phyloP scores from a whole-genome alignment of 1,140 invertebrate genomes.

The Brachionus calyciflorus region DNA sequence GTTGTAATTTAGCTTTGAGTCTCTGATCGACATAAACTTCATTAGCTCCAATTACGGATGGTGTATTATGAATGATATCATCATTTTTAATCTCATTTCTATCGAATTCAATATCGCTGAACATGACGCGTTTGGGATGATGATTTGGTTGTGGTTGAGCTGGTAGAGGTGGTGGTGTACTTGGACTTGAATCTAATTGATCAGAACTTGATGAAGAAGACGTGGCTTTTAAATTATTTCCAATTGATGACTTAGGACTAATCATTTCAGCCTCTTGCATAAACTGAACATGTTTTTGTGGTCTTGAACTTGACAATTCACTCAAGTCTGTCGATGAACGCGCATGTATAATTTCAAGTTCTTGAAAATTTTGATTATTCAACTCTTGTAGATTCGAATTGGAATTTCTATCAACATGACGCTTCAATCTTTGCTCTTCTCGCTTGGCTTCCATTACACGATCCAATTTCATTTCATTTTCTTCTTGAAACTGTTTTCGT shows the following conservation, averaged over 20 bases:
- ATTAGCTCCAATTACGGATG: slow-evolving; percentile 56
- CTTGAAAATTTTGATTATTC: not conserved
- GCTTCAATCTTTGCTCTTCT: slow-evolving; percentile 1
- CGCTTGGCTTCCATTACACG: not conserved
- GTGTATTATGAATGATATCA: not conserved
- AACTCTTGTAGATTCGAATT: not conserved
- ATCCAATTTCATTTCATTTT: not conserved
- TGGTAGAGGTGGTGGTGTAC: slow-evolving; percentile 28
- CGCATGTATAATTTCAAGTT: not conserved
- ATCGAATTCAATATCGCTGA: slow-evolving; percentile 30
- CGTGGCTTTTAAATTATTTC: not conserved
- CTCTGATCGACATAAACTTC: slow-evolving; percentile 63
- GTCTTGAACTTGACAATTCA: not conserved
- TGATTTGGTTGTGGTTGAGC: not conserved
- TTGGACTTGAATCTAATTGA: slow-evolving; percentile 17
- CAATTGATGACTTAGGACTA: not conserved
- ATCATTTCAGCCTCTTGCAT: slow-evolving; percentile 17
- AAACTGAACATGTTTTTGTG: slow-evolving; percentile 27
- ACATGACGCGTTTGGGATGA: slow-evolving; percentile 39
- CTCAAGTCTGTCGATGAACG: not conserved
- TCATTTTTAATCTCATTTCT: slow-evolving; percentile 33
- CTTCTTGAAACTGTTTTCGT: not conserved
- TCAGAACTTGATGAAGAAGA: slow-evolving; percentile 33
- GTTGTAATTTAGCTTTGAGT: slow-evolving; percentile 39
- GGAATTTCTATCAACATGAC: not conserved